Evolutionary conservation across 2,888 invertebrate genomes (phyloP).

Genomic region (Elysia crispata): DNA sequence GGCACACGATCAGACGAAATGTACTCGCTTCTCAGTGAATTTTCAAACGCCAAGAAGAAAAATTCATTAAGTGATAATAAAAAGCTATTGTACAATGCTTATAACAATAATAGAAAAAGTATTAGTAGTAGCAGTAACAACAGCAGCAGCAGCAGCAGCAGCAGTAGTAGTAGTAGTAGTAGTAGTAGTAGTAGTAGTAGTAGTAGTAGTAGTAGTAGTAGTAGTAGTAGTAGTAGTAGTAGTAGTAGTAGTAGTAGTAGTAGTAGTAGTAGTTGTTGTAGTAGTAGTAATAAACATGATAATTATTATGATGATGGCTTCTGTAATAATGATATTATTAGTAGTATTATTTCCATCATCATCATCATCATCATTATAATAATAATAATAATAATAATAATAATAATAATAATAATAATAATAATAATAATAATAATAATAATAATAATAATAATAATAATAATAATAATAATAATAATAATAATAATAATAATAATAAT

Average conservation of each 20-base stretch:
- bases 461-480: not conserved
- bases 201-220: slow-evolving; percentile 34
- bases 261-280: slow-evolving; percentile 6
- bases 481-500: not conserved
- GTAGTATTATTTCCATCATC: not conserved
- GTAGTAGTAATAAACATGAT: too few relatives aligned
- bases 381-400: not conserved
- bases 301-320: too few relatives aligned
- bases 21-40: too few relatives aligned
- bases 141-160: slow-evolving; percentile 14
- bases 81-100: too few relatives aligned
- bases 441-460: not conserved
- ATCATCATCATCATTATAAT: not conserved
- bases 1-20: too few relatives aligned
- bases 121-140: slow-evolving; percentile 21
- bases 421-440: not conserved
- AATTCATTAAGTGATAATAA: too few relatives aligned
- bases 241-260: slow-evolving; percentile 37
- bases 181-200: slow-evolving; percentile 37
- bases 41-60: too few relatives aligned
- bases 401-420: not conserved
- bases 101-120: not conserved
- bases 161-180: slow-evolving; percentile 34
- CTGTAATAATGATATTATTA: not conserved
- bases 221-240: slow-evolving; percentile 31